Evolutionary conservation across 1,140 invertebrate genomes (phyloP).

Genomic region (Lethocerus indicus): DNA sequence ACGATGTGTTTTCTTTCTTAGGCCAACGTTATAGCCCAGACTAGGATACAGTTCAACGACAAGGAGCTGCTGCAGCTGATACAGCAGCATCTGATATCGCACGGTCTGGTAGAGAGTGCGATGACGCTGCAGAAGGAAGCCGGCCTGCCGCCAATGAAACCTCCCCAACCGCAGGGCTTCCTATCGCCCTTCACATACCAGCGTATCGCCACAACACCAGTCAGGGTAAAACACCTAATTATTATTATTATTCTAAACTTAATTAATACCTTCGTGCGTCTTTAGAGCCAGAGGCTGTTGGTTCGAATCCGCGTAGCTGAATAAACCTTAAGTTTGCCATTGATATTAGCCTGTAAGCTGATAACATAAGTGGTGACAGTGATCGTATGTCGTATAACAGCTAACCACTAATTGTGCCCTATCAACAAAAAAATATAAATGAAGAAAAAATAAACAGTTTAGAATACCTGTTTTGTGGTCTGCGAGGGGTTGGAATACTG

Average conservation of each 20-base stretch:
- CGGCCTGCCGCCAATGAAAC: conserved; percentile 30
- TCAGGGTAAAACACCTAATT: conserved; percentile 12
- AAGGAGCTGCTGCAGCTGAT: conserved; percentile 84
- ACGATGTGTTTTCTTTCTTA: conserved; percentile 24
- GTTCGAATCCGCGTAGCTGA: too few relatives aligned
- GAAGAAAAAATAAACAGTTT: too few relatives aligned
- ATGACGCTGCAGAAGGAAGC: conserved; percentile 58
- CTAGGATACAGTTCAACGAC: conserved; percentile 84
- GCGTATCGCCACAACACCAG: conserved; percentile 7
- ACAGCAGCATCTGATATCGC: conserved; percentile 64
- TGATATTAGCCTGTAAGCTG: too few relatives aligned
- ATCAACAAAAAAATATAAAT: too few relatives aligned
- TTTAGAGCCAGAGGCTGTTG: too few relatives aligned
- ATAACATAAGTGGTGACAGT: too few relatives aligned
- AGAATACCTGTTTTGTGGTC: too few relatives aligned
- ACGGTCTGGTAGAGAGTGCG: conserved; percentile 59
- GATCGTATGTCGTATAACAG: too few relatives aligned
- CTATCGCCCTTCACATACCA: conserved; percentile 36
- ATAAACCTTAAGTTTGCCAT: too few relatives aligned
- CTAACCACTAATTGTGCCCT: too few relatives aligned
- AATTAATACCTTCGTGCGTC: too few relatives aligned
- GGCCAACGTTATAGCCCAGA: conserved; percentile 91
- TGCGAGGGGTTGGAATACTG: too few relatives aligned
- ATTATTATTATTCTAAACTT: not conserved
- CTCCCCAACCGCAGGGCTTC: conserved; percentile 25